These are phyloP conservation scores for Steinernema khuongi DNA, from an alignment of 1,140 invertebrate genomes.

Conservation along the genomic window DNA sequence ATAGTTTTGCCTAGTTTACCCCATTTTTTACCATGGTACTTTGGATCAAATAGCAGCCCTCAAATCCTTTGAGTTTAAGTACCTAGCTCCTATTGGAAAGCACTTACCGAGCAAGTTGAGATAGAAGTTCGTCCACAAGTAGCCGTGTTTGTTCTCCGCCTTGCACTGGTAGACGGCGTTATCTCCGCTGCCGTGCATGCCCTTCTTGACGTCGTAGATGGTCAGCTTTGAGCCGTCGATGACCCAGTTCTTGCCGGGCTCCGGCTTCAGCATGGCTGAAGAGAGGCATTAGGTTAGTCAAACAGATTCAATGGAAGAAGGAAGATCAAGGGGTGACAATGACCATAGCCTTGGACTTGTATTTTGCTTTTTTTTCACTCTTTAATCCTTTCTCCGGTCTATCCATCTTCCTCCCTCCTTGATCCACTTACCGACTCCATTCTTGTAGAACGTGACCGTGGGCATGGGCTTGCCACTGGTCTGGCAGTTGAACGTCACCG, in stretches of 20 bases:
- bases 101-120: conserved; percentile 81
- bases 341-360: too few species aligned
- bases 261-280: conserved; percentile 47
- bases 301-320: background rate
- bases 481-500: conserved; percentile 76
- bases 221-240: conserved; percentile 69
- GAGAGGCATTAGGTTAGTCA: conserved; percentile 16
- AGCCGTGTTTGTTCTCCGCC: conserved; percentile 86
- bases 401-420: too few species aligned
- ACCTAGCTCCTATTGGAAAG: background rate
- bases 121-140: conserved; percentile 78
- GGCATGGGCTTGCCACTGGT: conserved; percentile 83
- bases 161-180: conserved; percentile 98
- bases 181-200: conserved; percentile 66
- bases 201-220: conserved; percentile 75
- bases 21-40: too few species aligned
- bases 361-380: too few species aligned
- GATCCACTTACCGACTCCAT: conserved; percentile 68
- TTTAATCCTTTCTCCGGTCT: too few species aligned
- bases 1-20: too few species aligned
- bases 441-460: conserved; percentile 89
- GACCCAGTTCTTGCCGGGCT: conserved; percentile 62
- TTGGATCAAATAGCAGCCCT: too few species aligned
- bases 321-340: background rate
- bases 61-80: too few species aligned